These are phyloP conservation scores for Eupithecia exiguata DNA, from an alignment of 2,888 invertebrate genomes.

Conservation along the genomic window DNA sequence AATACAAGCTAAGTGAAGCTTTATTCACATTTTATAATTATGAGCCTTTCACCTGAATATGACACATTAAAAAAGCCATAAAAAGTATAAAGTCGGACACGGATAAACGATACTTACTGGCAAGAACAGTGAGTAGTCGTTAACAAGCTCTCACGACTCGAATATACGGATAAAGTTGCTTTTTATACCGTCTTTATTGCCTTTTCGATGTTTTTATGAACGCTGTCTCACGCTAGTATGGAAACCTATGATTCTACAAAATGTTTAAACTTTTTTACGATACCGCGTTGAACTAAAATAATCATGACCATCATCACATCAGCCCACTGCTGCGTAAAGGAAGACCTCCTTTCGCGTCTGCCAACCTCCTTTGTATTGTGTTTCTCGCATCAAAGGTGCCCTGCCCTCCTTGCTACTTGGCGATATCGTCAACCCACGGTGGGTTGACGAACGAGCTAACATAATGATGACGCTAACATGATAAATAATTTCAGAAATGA, in stretches of 20 bases:
- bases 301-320: not conserved
- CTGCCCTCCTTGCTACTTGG: not conserved
- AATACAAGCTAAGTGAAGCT: not conserved
- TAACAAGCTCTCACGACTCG: constrained; percentile 40
- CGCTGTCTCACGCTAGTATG: not conserved
- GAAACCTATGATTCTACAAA: not conserved
- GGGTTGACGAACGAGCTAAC: too few species aligned
- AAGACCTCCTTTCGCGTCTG: not conserved
- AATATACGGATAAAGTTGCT: constrained; percentile 29
- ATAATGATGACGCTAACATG: too few species aligned
- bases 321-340: not conserved
- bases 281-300: not conserved
- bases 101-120: constrained; percentile 26
- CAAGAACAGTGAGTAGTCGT: constrained; percentile 35
- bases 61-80: constrained; percentile 14
- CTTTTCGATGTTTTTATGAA: constrained; percentile 27
- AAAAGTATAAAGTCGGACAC: constrained; percentile 14
- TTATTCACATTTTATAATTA: not conserved
- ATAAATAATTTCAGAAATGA: too few species aligned
- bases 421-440: too few species aligned
- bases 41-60: constrained; percentile 8
- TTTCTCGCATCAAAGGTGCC: not conserved
- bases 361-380: not conserved
- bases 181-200: constrained; percentile 38
- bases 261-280: not conserved